A percentile compares a stretch with the other conserved stretches of the same genome.
Conservation (phyloP, 2,888 invertebrate genomes). For the Ichneumoninae sp. region DNA sequence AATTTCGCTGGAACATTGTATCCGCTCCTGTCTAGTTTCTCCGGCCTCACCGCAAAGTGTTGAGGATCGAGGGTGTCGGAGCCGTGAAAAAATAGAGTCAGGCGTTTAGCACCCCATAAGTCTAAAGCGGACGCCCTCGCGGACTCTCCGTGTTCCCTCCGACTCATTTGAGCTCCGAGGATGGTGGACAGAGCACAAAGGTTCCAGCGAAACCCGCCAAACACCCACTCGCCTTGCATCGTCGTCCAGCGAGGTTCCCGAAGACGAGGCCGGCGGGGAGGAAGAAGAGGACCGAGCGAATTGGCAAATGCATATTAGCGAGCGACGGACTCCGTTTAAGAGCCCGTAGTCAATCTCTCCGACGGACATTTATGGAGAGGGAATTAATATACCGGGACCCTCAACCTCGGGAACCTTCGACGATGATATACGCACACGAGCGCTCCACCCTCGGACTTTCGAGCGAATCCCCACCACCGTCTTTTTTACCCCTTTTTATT, state of each 20-base stretch:
- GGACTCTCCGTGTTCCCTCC: slow-evolving; percentile 28
- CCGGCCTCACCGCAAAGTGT: slow-evolving; percentile 29
- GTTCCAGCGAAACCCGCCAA: slow-evolving; percentile 53
- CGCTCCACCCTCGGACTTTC: slow-evolving; percentile 76
- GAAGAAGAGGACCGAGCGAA: slow-evolving; percentile 72
- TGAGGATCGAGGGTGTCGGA: slow-evolving; percentile 29
- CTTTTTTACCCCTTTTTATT: slow-evolving; percentile 1
- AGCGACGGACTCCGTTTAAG: slow-evolving; percentile 82
- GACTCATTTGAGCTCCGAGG: slow-evolving; percentile 44
- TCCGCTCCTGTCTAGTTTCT: slow-evolving; percentile 52
- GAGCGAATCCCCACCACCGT: slow-evolving; percentile 49
- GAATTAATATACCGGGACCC: slow-evolving; percentile 83
- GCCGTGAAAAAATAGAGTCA: slow-evolving; percentile 37
- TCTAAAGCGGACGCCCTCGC: slow-evolving; percentile 38
- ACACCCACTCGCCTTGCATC: slow-evolving; percentile 16
- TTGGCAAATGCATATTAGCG: slow-evolving; percentile 83
- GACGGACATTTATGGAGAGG: slow-evolving; percentile 83
- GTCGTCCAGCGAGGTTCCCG: slow-evolving; percentile 6
- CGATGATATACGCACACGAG: slow-evolving; percentile 81
- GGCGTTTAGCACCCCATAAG: slow-evolving; percentile 54
- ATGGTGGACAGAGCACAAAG: slow-evolving; percentile 54
- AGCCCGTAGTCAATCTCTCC: slow-evolving; percentile 83
- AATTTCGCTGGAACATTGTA: slow-evolving; percentile 1
- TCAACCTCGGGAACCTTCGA: slow-evolving; percentile 79
- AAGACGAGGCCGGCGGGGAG: background rate